Conservation (phyloP, 2,888 invertebrate genomes). For the Fabriciana adippe region DNA sequence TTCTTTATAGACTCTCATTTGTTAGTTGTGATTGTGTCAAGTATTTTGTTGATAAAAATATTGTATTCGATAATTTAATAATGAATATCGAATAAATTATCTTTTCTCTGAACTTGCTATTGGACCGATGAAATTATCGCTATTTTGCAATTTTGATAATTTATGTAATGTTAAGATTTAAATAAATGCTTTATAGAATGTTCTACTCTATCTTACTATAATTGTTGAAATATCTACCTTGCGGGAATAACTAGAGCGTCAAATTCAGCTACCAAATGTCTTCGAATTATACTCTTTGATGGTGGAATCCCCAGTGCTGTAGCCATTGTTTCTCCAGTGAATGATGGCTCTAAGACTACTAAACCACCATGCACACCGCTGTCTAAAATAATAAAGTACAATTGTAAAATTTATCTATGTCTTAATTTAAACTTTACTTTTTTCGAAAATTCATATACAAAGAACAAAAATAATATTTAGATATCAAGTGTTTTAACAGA, state of each 20-base stretch:
- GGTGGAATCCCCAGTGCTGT: constrained; percentile 95
- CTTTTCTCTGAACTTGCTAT: constrained; percentile 17
- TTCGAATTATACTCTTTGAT: constrained; percentile 94
- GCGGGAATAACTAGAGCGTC: constrained; percentile 95
- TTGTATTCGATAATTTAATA: constrained; percentile 11
- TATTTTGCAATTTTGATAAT: constrained; percentile 9
- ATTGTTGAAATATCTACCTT: constrained; percentile 83
- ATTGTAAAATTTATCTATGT: not conserved
- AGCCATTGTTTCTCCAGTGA: constrained; percentile 97
- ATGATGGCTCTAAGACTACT: constrained; percentile 95
- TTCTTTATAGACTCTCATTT: constrained; percentile 46
- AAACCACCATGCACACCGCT: constrained; percentile 97
- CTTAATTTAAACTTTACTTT: not conserved
- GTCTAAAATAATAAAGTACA: constrained; percentile 78
- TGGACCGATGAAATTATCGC: constrained; percentile 19
- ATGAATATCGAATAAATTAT: constrained; percentile 32
- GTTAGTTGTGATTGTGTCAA: constrained; percentile 26
- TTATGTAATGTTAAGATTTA: constrained; percentile 20
- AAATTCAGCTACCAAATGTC: constrained; percentile 95
- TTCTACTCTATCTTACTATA: not conserved
- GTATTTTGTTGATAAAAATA: constrained; percentile 26
- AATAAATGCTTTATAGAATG: constrained; percentile 17
- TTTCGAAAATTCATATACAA: not conserved
- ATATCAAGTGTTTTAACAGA: no score
- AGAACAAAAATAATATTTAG: not conserved